Conservation (phyloP, 2,113 vertebrate genomes). For the Austrofundulus limnaeus region DNA sequence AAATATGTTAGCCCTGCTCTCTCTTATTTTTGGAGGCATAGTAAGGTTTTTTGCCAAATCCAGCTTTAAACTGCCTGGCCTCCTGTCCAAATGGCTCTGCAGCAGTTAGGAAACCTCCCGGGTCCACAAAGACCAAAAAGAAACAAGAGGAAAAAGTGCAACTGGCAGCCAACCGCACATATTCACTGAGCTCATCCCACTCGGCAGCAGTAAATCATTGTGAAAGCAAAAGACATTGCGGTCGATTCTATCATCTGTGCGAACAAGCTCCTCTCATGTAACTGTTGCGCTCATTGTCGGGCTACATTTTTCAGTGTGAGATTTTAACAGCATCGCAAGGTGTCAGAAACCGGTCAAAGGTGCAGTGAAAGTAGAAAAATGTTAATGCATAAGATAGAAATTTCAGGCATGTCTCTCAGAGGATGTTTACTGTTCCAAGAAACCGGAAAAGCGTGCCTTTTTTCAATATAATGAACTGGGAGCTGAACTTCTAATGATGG, state of each 20-base stretch:
- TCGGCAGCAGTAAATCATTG: conserved; percentile 88
- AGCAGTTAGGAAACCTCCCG: conserved; percentile 84
- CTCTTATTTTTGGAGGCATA: conserved; percentile 77
- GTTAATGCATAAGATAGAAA: conserved; percentile 24
- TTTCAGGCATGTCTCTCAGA: conserved; percentile 2
- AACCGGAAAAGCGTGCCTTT: conserved; percentile 41
- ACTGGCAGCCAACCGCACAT: conserved; percentile 79
- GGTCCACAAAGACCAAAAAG: conserved; percentile 80
- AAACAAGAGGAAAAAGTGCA: conserved; percentile 76
- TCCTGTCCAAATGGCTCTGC: conserved; percentile 82
- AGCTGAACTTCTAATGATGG: conserved; percentile 28
- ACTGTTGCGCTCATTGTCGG: conserved; percentile 67
- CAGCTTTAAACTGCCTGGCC: conserved; percentile 81
- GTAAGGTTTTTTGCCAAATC: conserved; percentile 76
- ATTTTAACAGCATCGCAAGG: conserved; percentile 30
- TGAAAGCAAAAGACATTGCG: conserved; percentile 81
- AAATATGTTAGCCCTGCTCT: conserved; percentile 66
- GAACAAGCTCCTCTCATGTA: conserved; percentile 75
- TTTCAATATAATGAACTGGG: conserved; percentile 28
- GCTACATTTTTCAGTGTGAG: conserved; percentile 37
- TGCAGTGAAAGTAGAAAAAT: conserved; percentile 17
- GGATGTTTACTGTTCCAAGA: conserved; percentile 37
- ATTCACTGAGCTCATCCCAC: conserved; percentile 85
- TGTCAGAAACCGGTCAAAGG: conserved; percentile 42
- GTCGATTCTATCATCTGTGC: conserved; percentile 81